Evolutionary conservation across 2,797 vertebrate genomes (phyloP), one percentile per base, ranked within the genome.

Genomic region (Capromys pilorides): DNA sequence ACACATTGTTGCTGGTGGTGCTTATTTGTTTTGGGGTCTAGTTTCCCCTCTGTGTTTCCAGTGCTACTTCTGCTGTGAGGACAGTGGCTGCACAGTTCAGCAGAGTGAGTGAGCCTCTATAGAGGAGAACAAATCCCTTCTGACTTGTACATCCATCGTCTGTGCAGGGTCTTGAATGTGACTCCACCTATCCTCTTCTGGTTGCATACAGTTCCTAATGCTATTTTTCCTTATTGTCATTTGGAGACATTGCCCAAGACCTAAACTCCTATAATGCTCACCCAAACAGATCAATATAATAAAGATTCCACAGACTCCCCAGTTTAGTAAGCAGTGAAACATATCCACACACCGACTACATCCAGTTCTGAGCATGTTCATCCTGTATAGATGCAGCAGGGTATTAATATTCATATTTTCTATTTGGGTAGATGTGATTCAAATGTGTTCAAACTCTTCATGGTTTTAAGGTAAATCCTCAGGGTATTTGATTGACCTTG

Each of bases 361-460:
- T 67, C 9, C 31, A 88, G 16, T 83, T 93, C 87, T 94, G 71
- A 91, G 69, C 93, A 13, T 90, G 78, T 69, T 88, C 39, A 86
- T 96, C 94, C 84, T 39, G 77, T 93, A 62, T 66, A 69, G 45
- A 57, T 33, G 22, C 31, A 88, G 36, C 39, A 77, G 51, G 75
- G 85, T 75, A 61, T 2, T 9, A 64, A 88, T 28, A n/a, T 9
- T 94, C 89, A 80, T 69, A 89, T 26, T 94, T 95, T 81, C 67
- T n/a, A 79, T 14, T 19, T 36, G 54, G 36, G 73, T 19, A 91
- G 57, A 92, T 77, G 93, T 57, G 79, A 87, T 62, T 96, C 80
- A 67, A 95, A 86, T 59, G 88, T 86, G 62, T 71, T 90, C 83
- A 90, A 39, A 86, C 80, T 90, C 54, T 96, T 94, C 94, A 88